A percentile compares a stretch with the other conserved stretches of the same genome.
Evolutionary conservation across 92 coral and sea anemone species (phyloP).

Genomic region (Zoanthus solanderi): DNA sequence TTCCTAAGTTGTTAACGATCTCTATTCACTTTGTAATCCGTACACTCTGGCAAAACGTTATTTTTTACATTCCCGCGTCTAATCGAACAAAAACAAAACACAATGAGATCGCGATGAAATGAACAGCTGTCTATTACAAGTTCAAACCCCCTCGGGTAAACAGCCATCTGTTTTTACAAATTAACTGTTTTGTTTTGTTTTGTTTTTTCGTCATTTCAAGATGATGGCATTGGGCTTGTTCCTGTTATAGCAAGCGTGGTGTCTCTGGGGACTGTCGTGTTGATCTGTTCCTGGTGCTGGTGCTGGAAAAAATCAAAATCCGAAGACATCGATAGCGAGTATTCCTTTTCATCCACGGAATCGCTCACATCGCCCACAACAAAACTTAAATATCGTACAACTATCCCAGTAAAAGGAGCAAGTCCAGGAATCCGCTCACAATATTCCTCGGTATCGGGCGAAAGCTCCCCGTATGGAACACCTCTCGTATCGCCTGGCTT

Average conservation of each 20-base stretch:
- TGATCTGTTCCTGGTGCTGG: slow-evolving; percentile 91
- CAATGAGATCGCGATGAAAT: background rate
- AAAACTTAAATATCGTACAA: slow-evolving; percentile 20
- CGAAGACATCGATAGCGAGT: slow-evolving; percentile 61
- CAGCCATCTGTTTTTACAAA: slow-evolving; percentile 1
- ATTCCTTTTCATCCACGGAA: slow-evolving; percentile 75
- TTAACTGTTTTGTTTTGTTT: background rate
- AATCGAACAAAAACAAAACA: slow-evolving; percentile 3
- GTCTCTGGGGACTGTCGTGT: slow-evolving; percentile 75
- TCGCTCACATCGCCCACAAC: slow-evolving; percentile 39
- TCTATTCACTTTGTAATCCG: background rate
- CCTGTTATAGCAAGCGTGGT: slow-evolving; percentile 87
- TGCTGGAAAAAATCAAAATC: slow-evolving; percentile 74
- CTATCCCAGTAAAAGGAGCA: background rate
- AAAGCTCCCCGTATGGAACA: slow-evolving; percentile 62
- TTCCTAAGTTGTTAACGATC: background rate
- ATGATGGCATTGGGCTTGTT: slow-evolving; percentile 53
- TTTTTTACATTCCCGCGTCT: background rate
- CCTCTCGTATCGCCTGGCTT: slow-evolving; percentile 62
- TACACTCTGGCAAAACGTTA: background rate
- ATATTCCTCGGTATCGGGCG: slow-evolving; percentile 57
- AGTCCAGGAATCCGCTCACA: slow-evolving; percentile 16
- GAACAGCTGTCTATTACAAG: slow-evolving; percentile 8
- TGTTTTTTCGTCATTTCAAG: background rate
- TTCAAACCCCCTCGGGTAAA: slow-evolving; percentile 2